These are phyloP conservation scores for Apoda limacodes DNA, from an alignment of 2,888 invertebrate species.

Conservation along the genomic window DNA sequence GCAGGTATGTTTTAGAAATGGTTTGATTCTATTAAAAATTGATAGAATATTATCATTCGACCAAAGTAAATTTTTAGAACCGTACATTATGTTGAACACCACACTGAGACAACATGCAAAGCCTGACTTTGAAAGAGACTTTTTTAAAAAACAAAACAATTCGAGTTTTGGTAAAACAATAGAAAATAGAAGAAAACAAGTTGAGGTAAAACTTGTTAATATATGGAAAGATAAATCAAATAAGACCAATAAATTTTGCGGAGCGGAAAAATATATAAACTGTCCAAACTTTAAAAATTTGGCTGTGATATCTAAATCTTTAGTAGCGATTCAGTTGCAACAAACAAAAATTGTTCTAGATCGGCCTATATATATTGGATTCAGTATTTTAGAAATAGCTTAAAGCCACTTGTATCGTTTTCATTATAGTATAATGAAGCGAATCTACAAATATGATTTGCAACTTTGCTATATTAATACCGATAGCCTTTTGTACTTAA, in stretches of 20 bases:
- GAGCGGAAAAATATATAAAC: slow-evolving; percentile 6
- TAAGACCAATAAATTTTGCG: slow-evolving; percentile 6
- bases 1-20: slow-evolving; percentile 4
- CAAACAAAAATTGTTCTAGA: slow-evolving; percentile 2
- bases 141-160: no score
- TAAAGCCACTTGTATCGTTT: slow-evolving; percentile 11
- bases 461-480: slow-evolving; percentile 3
- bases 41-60: slow-evolving; percentile 1
- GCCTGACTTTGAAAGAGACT: slow-evolving; percentile 5
- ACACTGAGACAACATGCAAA: slow-evolving; percentile 2
- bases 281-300: slow-evolving; percentile 7
- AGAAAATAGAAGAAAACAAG: no score
- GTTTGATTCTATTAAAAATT: no score
- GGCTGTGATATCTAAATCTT: slow-evolving; percentile 8
- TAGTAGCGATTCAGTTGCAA: slow-evolving; percentile 5
- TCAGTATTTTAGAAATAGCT: slow-evolving; percentile 7
- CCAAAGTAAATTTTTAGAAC: slow-evolving; percentile 2
- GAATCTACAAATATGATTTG: not conserved
- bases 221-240: slow-evolving; percentile 8
- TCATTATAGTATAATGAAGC: slow-evolving; percentile 6
- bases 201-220: slow-evolving; percentile 7
- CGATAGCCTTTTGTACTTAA: no score
- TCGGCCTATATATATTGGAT: slow-evolving; percentile 9
- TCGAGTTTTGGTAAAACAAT: no score
- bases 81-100: not conserved